Evolutionary conservation across 2,888 invertebrate species (phyloP), one percentile per base, ranked within the genome.

Genomic region (Escarpia spicata): DNA sequence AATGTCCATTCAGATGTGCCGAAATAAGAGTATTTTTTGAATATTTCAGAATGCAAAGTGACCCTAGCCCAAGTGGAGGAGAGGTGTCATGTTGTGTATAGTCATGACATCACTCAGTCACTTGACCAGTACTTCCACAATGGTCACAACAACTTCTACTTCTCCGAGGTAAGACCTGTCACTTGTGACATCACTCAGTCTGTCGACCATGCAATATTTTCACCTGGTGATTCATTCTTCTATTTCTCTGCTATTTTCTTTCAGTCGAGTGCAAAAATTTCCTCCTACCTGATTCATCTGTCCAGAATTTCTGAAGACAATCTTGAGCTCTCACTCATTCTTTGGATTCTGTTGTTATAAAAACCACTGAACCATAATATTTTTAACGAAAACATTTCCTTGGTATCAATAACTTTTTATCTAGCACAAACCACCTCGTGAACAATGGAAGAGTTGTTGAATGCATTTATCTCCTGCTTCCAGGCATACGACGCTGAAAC

Each of bases 131-230:
- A 98, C 97, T 97, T 97, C 37, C 96, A 96, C 37, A 96, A 95
- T 92, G 98, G 98, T 26, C 98, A 98, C 0, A 97, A 97, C 95
- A 96, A 98, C 93, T 98, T 98, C 96, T 98, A 98, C 96, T 98
- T 98, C 95, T 97, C 97, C 43, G 96, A 96, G 95, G 96, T 96
- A 75, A 75, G 75, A 26, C 75, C n/a, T 75, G 75, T 75, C 75
- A 75, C 26, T 75, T 26, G n/a, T 4, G 75, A 75, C 75, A 75
- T 75, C 75, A 3, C 6, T n/a, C 75, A 26, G 37, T 37, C 37
- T 37, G 37, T 37, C 37, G 37, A 37, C 37, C 89, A 97, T 97
- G 15, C 97, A 97, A 75, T 98, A 98, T 97, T 97, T 97, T 31
- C 96, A 96, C 31, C 95, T 92, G 98, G 98, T n/a, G 98, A 98